phyloP scores from a whole-genome alignment of 2,113 vertebrate species.

The Herpetotheres cachinnans region DNA sequence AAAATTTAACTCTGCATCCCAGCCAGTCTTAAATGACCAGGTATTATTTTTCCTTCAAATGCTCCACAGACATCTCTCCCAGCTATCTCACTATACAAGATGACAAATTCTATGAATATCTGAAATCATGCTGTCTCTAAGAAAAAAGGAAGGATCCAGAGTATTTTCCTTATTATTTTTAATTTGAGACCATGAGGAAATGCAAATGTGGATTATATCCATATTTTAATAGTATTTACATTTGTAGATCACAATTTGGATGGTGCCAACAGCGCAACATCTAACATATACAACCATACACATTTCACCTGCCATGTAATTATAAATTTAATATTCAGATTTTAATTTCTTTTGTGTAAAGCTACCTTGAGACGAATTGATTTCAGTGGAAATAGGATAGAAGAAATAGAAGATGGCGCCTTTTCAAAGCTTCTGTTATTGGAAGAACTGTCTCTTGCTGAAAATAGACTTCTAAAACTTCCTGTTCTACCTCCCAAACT shows the following conservation, averaged over 20 bases:
- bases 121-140: neutral
- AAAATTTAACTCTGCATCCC: neutral
- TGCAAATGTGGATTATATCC: neutral
- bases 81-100: neutral
- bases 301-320: neutral
- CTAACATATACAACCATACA: neutral
- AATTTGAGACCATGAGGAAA: neutral
- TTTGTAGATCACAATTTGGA: neutral
- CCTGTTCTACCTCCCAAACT: slow-evolving; percentile 91
- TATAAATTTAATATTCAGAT: neutral
- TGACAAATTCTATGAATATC: neutral
- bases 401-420: slow-evolving; percentile 93
- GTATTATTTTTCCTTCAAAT: neutral
- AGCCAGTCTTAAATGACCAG: neutral
- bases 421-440: slow-evolving; percentile 87
- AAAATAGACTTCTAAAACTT: slow-evolving; percentile 88
- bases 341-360: slow-evolving; percentile 62
- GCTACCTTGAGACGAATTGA: slow-evolving; percentile 95
- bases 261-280: neutral
- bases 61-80: neutral
- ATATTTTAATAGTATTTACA: neutral
- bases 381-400: slow-evolving; percentile 91
- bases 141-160: neutral
- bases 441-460: slow-evolving; percentile 90
- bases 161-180: neutral